Base-by-base conservation (phyloP, 2,888 invertebrate species). In the Tryphoninae sp. region DNA sequence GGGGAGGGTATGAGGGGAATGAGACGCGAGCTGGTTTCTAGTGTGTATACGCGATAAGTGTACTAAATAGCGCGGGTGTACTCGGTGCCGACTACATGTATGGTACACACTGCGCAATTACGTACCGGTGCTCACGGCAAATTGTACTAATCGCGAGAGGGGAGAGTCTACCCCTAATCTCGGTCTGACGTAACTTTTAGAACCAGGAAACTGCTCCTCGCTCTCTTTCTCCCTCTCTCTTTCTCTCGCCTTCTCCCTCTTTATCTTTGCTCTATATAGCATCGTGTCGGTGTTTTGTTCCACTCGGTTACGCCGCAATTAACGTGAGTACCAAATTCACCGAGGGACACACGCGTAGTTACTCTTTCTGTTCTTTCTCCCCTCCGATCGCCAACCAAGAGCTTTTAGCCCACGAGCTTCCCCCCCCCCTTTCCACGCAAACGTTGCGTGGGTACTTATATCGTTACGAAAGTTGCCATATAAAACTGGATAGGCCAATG, bases 101-200 rank as follows among this genome's bases (percentile, higher is more conserved):
- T 23, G 33, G 69, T 62, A 51, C 71, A 72, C 42, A 62, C 59
- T 40, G 33, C 6, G 49, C 65, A 78, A 82, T 82, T 78, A 78
- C 55, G 72, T 58, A 51, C 45, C 71, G 53, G 81, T 45, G 53
- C 74, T 77, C 79, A 61, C 45, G 45, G 78, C 73, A 78, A 78
- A 84, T 82, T 80, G 76, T 61, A 49, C 78, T 80, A 84, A 84
- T 84, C 84, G 76, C 71, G 72, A 58, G 61, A 45, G 68, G 22
- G 53, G 76, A 80, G 73, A 75, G 69, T 64, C 67, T 65, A 68
- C 45, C 53, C 61, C 45, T 84, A 84, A 84, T 84, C 84, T 80
- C 55, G 61, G 76, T 53, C 49, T 77, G 80, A 82, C 80, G 81
- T 76, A 82, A 84, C 78, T 82, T 84, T 71, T 72, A 76, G 76